Conservation (phyloP, 64 coral and sea anemone genomes). For the Orbicella faveolata region DNA sequence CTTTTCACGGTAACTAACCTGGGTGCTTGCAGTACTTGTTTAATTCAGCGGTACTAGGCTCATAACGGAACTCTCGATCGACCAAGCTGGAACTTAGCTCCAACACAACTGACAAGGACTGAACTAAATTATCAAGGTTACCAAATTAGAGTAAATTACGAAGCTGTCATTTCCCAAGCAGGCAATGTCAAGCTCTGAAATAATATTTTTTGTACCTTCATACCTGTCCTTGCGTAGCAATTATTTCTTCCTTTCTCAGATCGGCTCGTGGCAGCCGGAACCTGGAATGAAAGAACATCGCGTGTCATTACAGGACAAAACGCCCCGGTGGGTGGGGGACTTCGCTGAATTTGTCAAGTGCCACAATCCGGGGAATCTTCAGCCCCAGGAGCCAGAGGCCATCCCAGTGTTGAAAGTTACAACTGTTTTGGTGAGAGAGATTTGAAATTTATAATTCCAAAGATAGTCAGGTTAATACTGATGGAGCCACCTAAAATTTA, state of each 20-base stretch:
- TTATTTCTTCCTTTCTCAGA: neutral
- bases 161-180: neutral
- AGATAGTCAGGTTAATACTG: too few species aligned
- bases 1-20: too few species aligned
- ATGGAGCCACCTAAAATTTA: too few species aligned
- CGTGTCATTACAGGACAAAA: constrained; percentile 15
- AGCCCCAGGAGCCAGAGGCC: neutral
- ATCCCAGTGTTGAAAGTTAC: constrained; percentile 24
- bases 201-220: too few species aligned
- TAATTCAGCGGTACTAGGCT: too few species aligned
- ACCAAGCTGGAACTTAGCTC: too few species aligned
- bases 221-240: neutral
- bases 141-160: neutral
- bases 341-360: constrained; percentile 55
- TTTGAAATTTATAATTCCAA: too few species aligned
- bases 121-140: neutral
- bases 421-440: constrained; percentile 50
- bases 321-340: constrained; percentile 42
- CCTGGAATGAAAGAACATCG: constrained; percentile 9
- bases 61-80: too few species aligned
- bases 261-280: constrained; percentile 50
- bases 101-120: too few species aligned
- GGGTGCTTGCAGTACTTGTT: too few species aligned
- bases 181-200: neutral
- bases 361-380: constrained; percentile 38